Conservation (phyloP, 2,797 vertebrate species). For the Diceros bicornis region DNA sequence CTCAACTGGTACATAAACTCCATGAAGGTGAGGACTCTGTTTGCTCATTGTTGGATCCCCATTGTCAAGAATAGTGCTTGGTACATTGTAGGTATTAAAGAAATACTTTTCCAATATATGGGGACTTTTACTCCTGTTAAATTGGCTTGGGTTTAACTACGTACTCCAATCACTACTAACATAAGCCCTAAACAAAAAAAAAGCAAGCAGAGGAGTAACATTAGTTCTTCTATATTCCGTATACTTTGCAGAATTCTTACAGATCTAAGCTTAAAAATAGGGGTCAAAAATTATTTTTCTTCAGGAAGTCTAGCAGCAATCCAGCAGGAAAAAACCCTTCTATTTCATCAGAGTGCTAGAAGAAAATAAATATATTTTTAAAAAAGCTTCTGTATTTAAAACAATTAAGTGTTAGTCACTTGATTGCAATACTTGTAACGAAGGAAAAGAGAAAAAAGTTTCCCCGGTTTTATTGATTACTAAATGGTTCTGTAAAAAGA, state of each 20-base stretch:
- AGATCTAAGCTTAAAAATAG: not conserved
- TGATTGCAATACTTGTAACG: not conserved
- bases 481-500: constrained; percentile 3
- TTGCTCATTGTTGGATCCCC: not conserved
- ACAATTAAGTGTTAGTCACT: not conserved
- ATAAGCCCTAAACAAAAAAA: not conserved
- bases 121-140: not conserved
- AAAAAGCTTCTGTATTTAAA: not conserved
- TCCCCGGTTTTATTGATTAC: not conserved
- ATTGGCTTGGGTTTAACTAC: not conserved
- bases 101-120: constrained; percentile 1
- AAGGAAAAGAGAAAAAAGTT: constrained; percentile 1
- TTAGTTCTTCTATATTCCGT: not conserved
- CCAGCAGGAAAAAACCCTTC: constrained; percentile 27
- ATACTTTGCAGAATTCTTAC: not conserved
- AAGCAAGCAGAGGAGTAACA: not conserved
- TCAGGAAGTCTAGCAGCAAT: not conserved
- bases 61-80: not conserved
- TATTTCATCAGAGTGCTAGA: constrained; percentile 31
- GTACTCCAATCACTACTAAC: not conserved
- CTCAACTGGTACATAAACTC: not conserved
- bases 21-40: not conserved
- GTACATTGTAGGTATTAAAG: not conserved
- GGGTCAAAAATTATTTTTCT: constrained; percentile 31
- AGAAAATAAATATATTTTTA: not conserved